Base-by-base conservation (phyloP, 2,888 invertebrate genomes). In the Perizoma affinitatum region DNA sequence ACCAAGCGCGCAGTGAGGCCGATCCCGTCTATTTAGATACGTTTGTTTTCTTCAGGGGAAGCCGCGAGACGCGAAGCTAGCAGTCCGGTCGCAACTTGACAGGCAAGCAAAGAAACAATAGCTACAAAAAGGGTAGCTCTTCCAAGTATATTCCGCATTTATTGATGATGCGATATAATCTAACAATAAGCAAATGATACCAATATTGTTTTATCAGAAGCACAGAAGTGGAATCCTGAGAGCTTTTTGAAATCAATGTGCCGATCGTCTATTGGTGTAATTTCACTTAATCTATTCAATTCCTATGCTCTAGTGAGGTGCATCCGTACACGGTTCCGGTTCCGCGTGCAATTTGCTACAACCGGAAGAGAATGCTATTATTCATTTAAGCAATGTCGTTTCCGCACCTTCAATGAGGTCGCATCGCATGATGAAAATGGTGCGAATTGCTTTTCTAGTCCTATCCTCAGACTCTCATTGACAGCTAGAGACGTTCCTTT, bases 241-340 rank as follows among this genome's bases (percentile, higher is more conserved):
- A 85, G 84, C 83, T 73, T 77, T 84, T 85, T 80, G 83, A 88
- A 88, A 84, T 81, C 78, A 78, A 81, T 82, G 74, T 76, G 79
- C 79, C 76, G 82, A 83, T 80, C 78, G 76, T 84, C 83, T 88
- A 88, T 87, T 86, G 85, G 87, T 88, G 87, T 89, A 84, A 82
- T 84, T 87, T 87, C 81, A 83, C 89, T 89, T 90, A 90, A 74
- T 76, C 88, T 89, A 90, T 83, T 91, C 90, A 92, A 91, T 91
- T 92, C 91, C 91, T 90, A 91, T 79, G 75, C 86, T 89, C 88
- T 76, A 80, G 78, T 79, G 83, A 79, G 81, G 79, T 80, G 80
- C 81, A 72, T 69, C 66, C 72, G 63, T 65, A 68, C 61, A 60
- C 65, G 71, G 54, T 65, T 65, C 62, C 52, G 51, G 54, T 40